Evolutionary conservation across 2,113 vertebrate species (phyloP), one percentile per base, ranked within the genome.

Genomic region (Notothenia rossii): DNA sequence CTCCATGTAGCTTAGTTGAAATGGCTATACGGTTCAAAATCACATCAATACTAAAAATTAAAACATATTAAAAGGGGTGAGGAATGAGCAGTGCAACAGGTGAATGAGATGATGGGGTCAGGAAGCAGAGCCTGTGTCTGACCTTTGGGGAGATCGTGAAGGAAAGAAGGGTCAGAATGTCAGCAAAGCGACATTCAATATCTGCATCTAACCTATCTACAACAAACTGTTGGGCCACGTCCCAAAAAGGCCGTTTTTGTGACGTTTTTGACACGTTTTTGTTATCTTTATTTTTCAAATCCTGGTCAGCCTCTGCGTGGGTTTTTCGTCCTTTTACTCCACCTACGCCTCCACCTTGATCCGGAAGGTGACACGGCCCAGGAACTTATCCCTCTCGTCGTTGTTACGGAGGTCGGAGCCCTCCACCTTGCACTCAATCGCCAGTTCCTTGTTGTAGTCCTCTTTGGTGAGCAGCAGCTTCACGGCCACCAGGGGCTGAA

Each of bases 331-430:
- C 61, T 76, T 82, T 76, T 97, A 98, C 90, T 96, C 94, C 59
- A 71, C 78, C 82, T 97, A 98, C 90, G 96, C 94, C 59, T 71
- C 78, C 82, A 96, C 94, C 92, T 91, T 94, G 89, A 99, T 86
- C 94, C 95, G 96, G 95, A 99, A 99, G 73, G 91, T 93, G 89
- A 99, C 93, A 45, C 97, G 97, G 76, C 98, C 98, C 92, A 99
- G 95, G 94, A 97, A 99, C 95, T 99, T 99, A 93, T 99, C 98
- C 74, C 97, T 95, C 0, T 98, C 97, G 84, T 98, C 96, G 72
- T 96, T 71, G 65, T 96, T 98, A 93, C 91, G 95, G 61, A 99
- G 93, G 93, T 98, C 94, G 7, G 95, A 91, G 75, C 97, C 98
- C 25, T 93, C 92, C 67, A 99, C 94, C 94, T 94, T 96, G 94